Conservation (phyloP, 2,113 vertebrate genomes). For the Cochlearius cochlearius region DNA sequence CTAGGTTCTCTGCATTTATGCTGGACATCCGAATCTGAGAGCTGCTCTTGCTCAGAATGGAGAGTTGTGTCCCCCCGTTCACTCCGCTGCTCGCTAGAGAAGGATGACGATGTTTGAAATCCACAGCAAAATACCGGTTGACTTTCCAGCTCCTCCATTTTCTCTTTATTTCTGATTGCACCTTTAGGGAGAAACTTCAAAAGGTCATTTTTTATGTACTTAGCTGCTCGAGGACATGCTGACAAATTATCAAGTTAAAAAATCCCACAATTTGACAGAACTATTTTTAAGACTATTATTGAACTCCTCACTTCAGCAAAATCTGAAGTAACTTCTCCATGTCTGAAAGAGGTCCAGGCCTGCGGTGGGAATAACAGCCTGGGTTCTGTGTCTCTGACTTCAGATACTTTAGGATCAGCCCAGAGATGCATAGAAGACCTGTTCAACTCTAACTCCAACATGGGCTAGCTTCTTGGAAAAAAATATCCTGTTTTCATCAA, state of each 20-base stretch:
- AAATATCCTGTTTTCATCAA: not conserved
- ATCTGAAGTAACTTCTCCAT: not conserved
- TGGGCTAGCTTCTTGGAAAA: not conserved
- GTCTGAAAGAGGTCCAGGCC: not conserved
- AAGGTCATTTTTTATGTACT: constrained; percentile 86
- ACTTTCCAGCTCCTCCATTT: constrained; percentile 99
- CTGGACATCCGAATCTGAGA: constrained; percentile 99
- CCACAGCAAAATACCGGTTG: constrained; percentile 98
- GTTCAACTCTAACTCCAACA: not conserved
- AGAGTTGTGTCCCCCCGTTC: constrained; percentile 97
- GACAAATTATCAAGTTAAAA: constrained; percentile 55
- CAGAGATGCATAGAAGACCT: not conserved
- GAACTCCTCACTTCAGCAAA: not conserved
- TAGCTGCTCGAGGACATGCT: constrained; percentile 78
- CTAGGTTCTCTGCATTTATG: constrained; percentile 92
- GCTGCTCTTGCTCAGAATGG: constrained; percentile 99
- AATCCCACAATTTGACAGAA: not conserved
- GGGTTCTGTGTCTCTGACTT: not conserved
- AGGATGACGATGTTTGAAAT: constrained; percentile 98
- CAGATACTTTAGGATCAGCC: not conserved
- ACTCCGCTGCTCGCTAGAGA: constrained; percentile 98
- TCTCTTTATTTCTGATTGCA: constrained; percentile 99
- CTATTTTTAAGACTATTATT: not conserved
- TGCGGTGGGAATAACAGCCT: not conserved
- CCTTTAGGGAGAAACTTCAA: constrained; percentile 93